Percentiles rank a stretch among this genome's conserved stretches.
phyloP scores from a whole-genome alignment of 2,888 invertebrate genomes.

The Didymodactylos carnosus region DNA sequence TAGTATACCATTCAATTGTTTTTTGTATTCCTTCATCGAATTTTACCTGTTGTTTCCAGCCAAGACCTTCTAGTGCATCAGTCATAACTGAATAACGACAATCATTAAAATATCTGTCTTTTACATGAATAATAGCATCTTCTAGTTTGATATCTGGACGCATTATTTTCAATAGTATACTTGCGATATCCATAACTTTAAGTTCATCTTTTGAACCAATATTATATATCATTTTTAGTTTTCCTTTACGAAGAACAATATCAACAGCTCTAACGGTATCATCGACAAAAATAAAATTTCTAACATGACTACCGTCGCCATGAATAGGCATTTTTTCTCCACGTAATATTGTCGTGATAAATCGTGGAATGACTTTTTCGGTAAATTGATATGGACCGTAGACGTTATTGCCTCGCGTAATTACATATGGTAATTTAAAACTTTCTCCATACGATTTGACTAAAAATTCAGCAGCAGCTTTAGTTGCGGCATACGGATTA shows the following conservation, averaged over 20 bases:
- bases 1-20: constrained; percentile 19
- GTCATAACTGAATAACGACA: constrained; percentile 20
- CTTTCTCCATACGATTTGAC: constrained; percentile 20
- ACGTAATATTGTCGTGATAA: background rate
- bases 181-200: constrained; percentile 26
- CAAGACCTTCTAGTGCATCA: constrained; percentile 19
- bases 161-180: constrained; percentile 22
- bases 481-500: constrained; percentile 25
- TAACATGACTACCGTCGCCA: constrained; percentile 22
- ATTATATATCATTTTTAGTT: constrained; percentile 20
- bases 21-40: constrained; percentile 20
- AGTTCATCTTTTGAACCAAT: constrained; percentile 22
- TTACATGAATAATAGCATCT: constrained; percentile 17
- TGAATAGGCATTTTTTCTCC: constrained; percentile 18
- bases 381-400: constrained; percentile 24
- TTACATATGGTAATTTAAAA: constrained; percentile 21
- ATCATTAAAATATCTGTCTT: constrained; percentile 20
- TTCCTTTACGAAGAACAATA: constrained; percentile 22
- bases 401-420: constrained; percentile 20
- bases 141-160: constrained; percentile 16
- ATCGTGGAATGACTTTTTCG: constrained; percentile 18
- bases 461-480: constrained; percentile 21
- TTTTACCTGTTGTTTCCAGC: constrained; percentile 18
- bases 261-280: constrained; percentile 19
- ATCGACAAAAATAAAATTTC: constrained; percentile 22